Conservation (phyloP, 2,797 vertebrate species). For the Pseudochirops cupreus region DNA sequence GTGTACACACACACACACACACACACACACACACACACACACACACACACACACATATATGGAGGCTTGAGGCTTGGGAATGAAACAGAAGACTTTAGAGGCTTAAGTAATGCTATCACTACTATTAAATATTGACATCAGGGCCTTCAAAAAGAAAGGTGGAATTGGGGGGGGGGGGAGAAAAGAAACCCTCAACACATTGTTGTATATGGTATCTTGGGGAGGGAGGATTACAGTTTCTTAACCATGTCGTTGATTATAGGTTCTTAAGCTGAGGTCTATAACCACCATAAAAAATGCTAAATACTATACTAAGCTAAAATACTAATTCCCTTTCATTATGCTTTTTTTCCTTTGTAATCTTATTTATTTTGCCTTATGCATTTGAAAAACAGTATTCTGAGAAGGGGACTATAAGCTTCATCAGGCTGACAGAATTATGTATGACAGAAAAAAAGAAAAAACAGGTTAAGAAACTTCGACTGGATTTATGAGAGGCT, state of each 20-base stretch:
- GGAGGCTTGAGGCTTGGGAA: background rate
- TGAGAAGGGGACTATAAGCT: background rate
- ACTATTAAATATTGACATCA: background rate
- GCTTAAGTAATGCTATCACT: background rate
- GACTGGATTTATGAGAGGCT: background rate
- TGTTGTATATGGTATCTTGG: no score
- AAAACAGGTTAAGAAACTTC: background rate
- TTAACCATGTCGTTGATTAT: background rate
- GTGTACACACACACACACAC: no score
- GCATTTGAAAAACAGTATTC: background rate
- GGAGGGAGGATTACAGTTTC: background rate
- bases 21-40: no score
- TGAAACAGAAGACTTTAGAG: background rate
- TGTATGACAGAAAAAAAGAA: background rate
- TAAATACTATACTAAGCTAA: background rate
- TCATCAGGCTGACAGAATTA: background rate
- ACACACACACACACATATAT: no score
- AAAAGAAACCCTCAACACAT: background rate
- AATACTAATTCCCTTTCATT: background rate
- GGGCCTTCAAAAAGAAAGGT: background rate
- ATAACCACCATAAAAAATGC: background rate
- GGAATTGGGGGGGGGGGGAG: fast-evolving
- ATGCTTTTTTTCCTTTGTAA: background rate
- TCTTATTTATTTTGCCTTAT: background rate
- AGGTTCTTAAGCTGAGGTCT: background rate